Conservation (phyloP, 2,113 vertebrate species). For the Oreochromis aureus region DNA sequence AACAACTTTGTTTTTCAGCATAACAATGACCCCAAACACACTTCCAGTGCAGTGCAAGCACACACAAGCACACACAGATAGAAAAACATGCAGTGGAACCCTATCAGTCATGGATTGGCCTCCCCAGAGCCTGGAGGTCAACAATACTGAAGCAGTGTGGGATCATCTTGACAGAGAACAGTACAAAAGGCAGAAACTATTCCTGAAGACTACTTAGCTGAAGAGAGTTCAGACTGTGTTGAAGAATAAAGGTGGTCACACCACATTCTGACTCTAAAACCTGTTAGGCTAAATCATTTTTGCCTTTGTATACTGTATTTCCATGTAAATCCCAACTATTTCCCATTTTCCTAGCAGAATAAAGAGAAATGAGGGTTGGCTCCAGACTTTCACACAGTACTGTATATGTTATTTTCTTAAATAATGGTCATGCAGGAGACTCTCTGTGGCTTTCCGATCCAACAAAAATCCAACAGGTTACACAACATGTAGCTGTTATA, state of each 20-base stretch:
- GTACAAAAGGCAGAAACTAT: not conserved
- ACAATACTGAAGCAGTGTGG: fast-evolving
- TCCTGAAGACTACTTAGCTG: not conserved
- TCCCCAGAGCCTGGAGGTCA: not conserved
- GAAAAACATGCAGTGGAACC: not conserved
- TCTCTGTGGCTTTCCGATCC: not conserved
- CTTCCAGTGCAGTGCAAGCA: not conserved
- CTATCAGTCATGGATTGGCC: not conserved
- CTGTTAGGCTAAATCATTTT: fast-evolving
- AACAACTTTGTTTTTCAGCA: not conserved
- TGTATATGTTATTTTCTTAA: not conserved
- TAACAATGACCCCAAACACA: not conserved
- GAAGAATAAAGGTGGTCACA: not conserved
- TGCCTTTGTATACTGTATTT: fast-evolving
- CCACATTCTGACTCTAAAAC: not conserved
- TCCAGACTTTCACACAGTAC: not conserved
- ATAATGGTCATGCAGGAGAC: not conserved
- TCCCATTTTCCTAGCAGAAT: not conserved
- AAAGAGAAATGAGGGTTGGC: not conserved
- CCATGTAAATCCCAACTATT: not conserved
- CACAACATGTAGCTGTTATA: conserved; percentile 38
- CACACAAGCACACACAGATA: not conserved
- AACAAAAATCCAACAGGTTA: not conserved
- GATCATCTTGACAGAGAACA: not conserved
- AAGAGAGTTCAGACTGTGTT: not conserved